Base-by-base conservation (phyloP, 2,797 vertebrate species). In the Pterois miles region DNA sequence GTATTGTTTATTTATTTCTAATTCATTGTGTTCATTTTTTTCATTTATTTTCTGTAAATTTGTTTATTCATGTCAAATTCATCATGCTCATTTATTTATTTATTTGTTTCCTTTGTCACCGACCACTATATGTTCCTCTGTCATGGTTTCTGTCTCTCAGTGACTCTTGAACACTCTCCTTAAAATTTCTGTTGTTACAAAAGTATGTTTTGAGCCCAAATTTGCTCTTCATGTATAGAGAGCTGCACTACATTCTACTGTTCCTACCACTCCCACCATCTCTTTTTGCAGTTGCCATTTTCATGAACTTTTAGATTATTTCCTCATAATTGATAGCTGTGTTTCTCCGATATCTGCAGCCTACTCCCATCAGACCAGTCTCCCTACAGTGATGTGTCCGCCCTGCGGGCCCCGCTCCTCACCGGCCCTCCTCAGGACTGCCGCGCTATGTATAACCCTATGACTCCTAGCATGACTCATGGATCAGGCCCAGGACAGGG, bases 381-480 rank as follows among this genome's bases (percentile, higher is more conserved):
- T 69, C 91, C 89, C 25, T 95, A 94, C 91, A 93, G 92, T 43
- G 92, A 96, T 92, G 95, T 76, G 73, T 91, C 93, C 58, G 88
- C 95, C 23, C 93, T 92, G 73, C 89, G 70, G 64, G 88, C 76
- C 46, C 91, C 90, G 2, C 86, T 85, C 78, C 91, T 93, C 76
- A 92, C 92, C 81, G 91, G 84, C 78, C 89, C 82, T 46, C 89
- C 83, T 69, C 91, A 93, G 72, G 92, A 95, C 90, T 89, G 85
- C 90, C 83, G 94, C 74, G 71, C 91, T 74, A 97, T 98, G 96
- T 99, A 97, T 92, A 97, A 97, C 91, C 93, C 96, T 12, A 90
- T 95, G 93, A 95, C 95, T 73, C 89, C 96, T 52, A 90, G 91
- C 57, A 91, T 95, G 91, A 91, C 86, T 16, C 95, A 95, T 52